phyloP scores from a whole-genome alignment of 2,888 invertebrate species.

The Drosophila robusta region DNA sequence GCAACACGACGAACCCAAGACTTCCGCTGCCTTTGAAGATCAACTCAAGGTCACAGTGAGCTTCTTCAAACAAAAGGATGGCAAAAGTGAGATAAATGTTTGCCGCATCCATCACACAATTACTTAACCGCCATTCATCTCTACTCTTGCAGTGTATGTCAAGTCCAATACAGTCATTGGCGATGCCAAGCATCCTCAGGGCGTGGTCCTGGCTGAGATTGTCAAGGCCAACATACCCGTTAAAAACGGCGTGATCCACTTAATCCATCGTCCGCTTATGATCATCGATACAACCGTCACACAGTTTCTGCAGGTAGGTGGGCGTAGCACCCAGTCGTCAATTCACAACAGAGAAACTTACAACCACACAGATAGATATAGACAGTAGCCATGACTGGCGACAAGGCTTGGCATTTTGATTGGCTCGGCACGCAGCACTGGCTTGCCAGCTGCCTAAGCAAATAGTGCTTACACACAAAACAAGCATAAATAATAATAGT shows the following conservation, averaged over 20 bases:
- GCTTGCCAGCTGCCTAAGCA: constrained; percentile 21
- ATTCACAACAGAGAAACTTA: constrained; percentile 25
- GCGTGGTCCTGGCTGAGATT: constrained; percentile 94
- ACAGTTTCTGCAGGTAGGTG: constrained; percentile 93
- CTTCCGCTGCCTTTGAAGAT: constrained; percentile 93
- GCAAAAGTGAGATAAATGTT: constrained; percentile 87
- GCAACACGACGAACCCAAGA: constrained; percentile 89
- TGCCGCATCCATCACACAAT: not conserved
- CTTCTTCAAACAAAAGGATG: constrained; percentile 90
- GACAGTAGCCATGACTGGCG: constrained; percentile 49
- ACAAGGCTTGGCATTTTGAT: constrained; percentile 61
- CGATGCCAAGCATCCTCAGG: constrained; percentile 91
- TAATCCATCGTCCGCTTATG: constrained; percentile 96
- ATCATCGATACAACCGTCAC: constrained; percentile 95
- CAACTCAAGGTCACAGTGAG: constrained; percentile 93
- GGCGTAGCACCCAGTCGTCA: constrained; percentile 36
- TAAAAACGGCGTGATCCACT: constrained; percentile 95
- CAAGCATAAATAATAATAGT: constrained; percentile 11
- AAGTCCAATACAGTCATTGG: constrained; percentile 93
- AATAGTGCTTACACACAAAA: constrained; percentile 21
- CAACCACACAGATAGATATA: constrained; percentile 30
- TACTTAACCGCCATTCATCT: not conserved
- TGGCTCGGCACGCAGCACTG: constrained; percentile 56
- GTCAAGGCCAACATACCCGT: constrained; percentile 96
- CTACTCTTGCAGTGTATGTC: constrained; percentile 88